A percentile compares a stretch with the other conserved stretches of the same genome.
Conservation (phyloP, 2,888 invertebrate species). For the Maniola hyperantus region DNA sequence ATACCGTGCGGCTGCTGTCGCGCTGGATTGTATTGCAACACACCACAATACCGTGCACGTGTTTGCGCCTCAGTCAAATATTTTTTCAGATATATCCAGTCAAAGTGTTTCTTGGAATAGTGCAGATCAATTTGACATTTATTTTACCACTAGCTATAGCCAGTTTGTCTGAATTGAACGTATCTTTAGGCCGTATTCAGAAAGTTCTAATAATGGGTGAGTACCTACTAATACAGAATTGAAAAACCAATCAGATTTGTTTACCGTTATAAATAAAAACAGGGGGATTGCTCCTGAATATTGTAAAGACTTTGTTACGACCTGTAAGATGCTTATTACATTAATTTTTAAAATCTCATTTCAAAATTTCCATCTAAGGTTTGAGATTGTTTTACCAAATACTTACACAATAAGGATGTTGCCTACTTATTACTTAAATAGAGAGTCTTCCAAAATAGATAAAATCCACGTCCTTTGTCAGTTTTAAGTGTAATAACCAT, state of each 20-base stretch:
- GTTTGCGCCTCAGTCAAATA: neutral
- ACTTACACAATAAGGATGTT: neutral
- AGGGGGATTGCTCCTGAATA: constrained; percentile 9
- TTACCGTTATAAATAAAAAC: neutral
- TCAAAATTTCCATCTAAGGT: constrained; percentile 5
- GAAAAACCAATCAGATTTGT: neutral
- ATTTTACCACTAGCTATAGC: constrained; percentile 81
- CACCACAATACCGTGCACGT: neutral
- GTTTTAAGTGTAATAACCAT: no score
- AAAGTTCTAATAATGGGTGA: constrained; percentile 78
- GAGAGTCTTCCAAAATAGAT: no score
- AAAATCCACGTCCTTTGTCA: no score
- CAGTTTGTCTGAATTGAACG: constrained; percentile 80
- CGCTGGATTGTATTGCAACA: neutral
- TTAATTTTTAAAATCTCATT: constrained; percentile 18
- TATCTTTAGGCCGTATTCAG: constrained; percentile 83
- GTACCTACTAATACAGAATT: constrained; percentile 32
- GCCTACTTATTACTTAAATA: neutral
- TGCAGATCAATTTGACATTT: constrained; percentile 82
- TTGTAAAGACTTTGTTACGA: constrained; percentile 2
- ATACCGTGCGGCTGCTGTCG: neutral
- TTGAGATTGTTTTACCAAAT: neutral
- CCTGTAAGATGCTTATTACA: constrained; percentile 5
- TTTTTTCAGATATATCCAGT: constrained; percentile 81
- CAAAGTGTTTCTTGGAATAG: constrained; percentile 81